Base-by-base conservation (phyloP, 2,797 vertebrate genomes). In the Sciurus vulgaris region DNA sequence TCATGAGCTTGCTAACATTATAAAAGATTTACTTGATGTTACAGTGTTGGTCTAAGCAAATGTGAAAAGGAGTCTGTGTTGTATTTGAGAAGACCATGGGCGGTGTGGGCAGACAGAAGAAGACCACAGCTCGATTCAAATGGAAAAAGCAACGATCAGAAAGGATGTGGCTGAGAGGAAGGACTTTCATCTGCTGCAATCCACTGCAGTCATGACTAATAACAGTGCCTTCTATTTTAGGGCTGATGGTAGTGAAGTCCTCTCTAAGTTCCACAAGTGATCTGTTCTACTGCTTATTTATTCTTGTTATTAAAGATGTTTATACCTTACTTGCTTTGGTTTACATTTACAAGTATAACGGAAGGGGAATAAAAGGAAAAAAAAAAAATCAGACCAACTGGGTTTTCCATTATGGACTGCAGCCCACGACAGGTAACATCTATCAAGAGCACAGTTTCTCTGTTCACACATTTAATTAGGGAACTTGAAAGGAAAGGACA, bases 381-480 rank as follows among this genome's bases (percentile, higher is more conserved):
- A 63, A 79, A 49, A 30, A 5, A 59, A 20, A 28, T 22, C 33
- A 69, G 56, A 92, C 81, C 28, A 59, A 89, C 69, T 35, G 93
- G 54, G 59, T 85, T 97, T 98, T 96, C 96, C 69, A 69, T 94
- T 96, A 90, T 13, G 84, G 63, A 81, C 95, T 70, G 65, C 74
- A 92, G 79, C 56, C 89, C 56, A 47, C 7, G 93, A 94, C 92
- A 86, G 82, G 90, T 72, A 90, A 67, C 94, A 96, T 96, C 96
- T 93, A 96, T 96, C 94, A 97, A 95, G 86, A 91, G 54, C 59
- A 89, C 51, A 81, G 85, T 81, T 82, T 96, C 88, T 91, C 93
- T 96, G 79, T 93, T 97, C 95, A 87, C 88, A 93, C 78, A 92
- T 94, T 95, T 96, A 94, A 97, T 97, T 96, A 97, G 84, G 83